A percentile compares a stretch with the other conserved stretches of the same genome.
These are phyloP conservation scores for Paguma larvata DNA, from an alignment of 2,797 vertebrate species.

Conservation along the genomic window DNA sequence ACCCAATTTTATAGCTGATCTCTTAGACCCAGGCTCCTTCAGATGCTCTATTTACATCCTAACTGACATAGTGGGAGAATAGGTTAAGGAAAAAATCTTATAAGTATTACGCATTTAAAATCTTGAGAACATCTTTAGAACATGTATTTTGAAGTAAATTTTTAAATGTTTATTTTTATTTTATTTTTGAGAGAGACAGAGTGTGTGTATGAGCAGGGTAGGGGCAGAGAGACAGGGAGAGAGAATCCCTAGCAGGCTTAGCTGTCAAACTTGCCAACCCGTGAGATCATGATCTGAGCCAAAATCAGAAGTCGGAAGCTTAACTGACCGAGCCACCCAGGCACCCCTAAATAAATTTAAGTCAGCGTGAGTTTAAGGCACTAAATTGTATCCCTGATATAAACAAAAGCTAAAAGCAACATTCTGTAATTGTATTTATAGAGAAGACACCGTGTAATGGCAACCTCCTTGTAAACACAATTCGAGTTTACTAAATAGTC, in stretches of 20 bases:
- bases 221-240: too few relatives aligned
- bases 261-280: too few relatives aligned
- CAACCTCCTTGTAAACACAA: background rate
- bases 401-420: constrained; percentile 37
- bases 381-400: background rate
- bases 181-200: too few relatives aligned
- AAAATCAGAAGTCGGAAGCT: too few relatives aligned
- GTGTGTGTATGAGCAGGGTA: too few relatives aligned
- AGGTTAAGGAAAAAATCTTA: background rate
- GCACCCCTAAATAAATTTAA: background rate
- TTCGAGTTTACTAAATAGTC: background rate
- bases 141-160: background rate
- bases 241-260: too few relatives aligned
- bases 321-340: too few relatives aligned
- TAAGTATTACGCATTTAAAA: background rate
- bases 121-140: constrained; percentile 9
- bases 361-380: background rate
- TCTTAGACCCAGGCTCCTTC: background rate
- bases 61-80: background rate
- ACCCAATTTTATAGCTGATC: background rate
- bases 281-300: too few relatives aligned
- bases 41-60: background rate
- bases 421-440: constrained; percentile 1
- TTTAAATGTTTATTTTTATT: background rate
- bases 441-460: background rate